A percentile compares a stretch with the other conserved stretches of the same genome.
phyloP scores from a whole-genome alignment of 2,113 vertebrate species.

The Polyodon spathula region DNA sequence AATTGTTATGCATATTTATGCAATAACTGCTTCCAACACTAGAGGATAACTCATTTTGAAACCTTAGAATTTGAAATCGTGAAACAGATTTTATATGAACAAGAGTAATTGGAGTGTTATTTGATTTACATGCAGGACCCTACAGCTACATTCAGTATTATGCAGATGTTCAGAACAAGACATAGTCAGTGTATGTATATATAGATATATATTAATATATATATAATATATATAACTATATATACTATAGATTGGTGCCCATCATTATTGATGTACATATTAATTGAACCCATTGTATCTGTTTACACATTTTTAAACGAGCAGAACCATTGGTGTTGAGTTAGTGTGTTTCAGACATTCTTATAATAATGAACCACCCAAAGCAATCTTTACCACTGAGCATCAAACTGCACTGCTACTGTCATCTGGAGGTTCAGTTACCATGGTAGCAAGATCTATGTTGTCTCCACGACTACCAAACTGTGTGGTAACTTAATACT shows the following conservation, averaged over 20 bases:
- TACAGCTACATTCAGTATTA: slow-evolving; percentile 1
- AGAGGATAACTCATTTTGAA: background rate
- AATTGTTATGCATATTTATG: background rate
- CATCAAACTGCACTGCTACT: slow-evolving; percentile 7
- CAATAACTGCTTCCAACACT: background rate
- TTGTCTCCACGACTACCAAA: slow-evolving; percentile 17
- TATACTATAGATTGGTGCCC: too few relatives aligned
- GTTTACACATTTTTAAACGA: background rate
- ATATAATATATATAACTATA: too few relatives aligned
- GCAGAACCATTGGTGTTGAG: background rate
- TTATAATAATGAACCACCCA: slow-evolving; percentile 1
- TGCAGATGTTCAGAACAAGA: background rate
- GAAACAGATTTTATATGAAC: background rate
- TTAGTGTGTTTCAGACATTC: background rate
- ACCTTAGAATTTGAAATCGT: background rate
- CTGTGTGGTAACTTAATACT: slow-evolving; percentile 12
- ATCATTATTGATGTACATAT: too few relatives aligned
- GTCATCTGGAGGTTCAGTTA: slow-evolving; percentile 14
- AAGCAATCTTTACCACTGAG: slow-evolving; percentile 10
- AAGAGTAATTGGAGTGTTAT: slow-evolving; percentile 7
- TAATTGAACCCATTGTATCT: too few relatives aligned
- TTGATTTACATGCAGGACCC: background rate
- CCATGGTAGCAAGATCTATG: slow-evolving; percentile 15
- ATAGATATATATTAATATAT: too few relatives aligned
- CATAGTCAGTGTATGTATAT: too few relatives aligned